Base-by-base conservation (phyloP, 2,888 invertebrate genomes). In the Polydrusus tereticollis region DNA sequence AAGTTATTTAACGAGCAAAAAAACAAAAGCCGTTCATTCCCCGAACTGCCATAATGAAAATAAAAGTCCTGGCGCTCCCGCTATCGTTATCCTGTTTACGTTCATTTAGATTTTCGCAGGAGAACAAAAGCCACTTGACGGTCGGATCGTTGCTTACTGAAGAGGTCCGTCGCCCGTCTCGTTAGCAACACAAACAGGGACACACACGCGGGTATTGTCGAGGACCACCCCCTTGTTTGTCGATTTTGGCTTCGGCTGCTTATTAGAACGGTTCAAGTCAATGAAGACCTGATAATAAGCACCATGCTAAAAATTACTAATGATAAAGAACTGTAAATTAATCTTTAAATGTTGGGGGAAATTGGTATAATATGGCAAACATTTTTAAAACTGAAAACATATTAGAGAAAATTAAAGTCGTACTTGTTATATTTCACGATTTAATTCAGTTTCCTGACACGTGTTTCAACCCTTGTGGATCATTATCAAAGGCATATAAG, bases 121-220 rank as follows among this genome's bases (percentile, higher is more conserved):
- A 67, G 64, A 59, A 64, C 47, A 64, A 52, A 69, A 77, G 75
- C 62, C 74, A 77, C 74, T 72, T 66, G 72, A 69, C 60, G 65
- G 62, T 65, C 72, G 59, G 59, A 74, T 74, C 73, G 74, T 75
- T 77, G 75, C 76, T 76, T 74, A 75, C 75, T 68, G 77, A 71
- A 67, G 64, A 74, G 75, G 74, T 67, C 70, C 65, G 65, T 72
- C 69, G 72, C 72, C 68, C 69, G 73, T 41, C 76, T 77, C 76
- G 74, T 77, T 76, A 74, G 73, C 74, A 73, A 70, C 71, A 72
- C 72, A 76, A 76, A 77, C 76, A 77, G 26, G 20, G 73, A 58
- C 71, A 74, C 73, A 73, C 69, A 66, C 66, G 36, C n/a, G 21
- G 7, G 45, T 14, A 57, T 57, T 66, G 55, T 57, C 18, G 29